These are phyloP conservation scores for Polypedilum pembai DNA, from an alignment of 1,140 invertebrate genomes.

Conservation along the genomic window DNA sequence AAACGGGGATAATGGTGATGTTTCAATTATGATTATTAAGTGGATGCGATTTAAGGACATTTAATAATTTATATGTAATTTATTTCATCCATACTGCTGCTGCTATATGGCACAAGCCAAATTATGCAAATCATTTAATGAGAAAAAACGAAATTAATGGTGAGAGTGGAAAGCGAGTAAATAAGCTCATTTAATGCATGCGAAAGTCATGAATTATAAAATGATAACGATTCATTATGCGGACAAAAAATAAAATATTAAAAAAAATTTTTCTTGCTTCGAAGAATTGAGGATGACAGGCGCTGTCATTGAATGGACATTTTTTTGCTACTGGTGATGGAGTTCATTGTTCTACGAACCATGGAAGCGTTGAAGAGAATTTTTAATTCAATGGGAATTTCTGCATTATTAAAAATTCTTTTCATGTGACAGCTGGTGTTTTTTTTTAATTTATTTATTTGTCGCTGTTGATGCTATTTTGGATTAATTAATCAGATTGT, in stretches of 20 bases:
- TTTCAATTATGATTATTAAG: slow-evolving; percentile 14
- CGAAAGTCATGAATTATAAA: slow-evolving; percentile 13
- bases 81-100: neutral
- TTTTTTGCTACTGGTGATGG: no score
- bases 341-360: no score
- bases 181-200: slow-evolving; percentile 13
- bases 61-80: slow-evolving; percentile 15
- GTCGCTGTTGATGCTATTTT: no score
- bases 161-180: neutral
- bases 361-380: no score
- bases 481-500: no score
- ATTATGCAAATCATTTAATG: slow-evolving; percentile 12
- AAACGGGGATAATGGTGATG: neutral
- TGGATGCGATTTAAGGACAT: slow-evolving; percentile 3
- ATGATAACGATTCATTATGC: slow-evolving; percentile 7
- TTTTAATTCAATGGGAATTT: no score
- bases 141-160: neutral
- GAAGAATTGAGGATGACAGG: no score
- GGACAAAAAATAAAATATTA: neutral
- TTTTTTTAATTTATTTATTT: no score
- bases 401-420: no score
- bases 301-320: no score
- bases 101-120: neutral
- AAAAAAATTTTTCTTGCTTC: no score
- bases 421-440: no score